These are phyloP conservation scores for Hippocampus barbouri DNA, from an alignment of 2,113 vertebrate species.

Conservation along the genomic window DNA sequence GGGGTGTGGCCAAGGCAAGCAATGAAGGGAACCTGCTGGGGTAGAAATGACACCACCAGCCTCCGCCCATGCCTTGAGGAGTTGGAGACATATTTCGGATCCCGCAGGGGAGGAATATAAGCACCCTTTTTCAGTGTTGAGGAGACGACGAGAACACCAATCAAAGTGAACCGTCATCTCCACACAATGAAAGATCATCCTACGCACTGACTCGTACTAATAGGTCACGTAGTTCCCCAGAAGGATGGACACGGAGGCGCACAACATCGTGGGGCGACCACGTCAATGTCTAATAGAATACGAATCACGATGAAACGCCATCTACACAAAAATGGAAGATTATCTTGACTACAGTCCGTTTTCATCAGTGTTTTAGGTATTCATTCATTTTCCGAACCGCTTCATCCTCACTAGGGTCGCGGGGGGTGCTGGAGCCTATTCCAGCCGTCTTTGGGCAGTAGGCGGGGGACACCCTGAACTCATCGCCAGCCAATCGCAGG, in stretches of 20 bases:
- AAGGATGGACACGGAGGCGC: neutral
- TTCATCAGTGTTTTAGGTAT: no score
- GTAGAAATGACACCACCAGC: conserved; percentile 6
- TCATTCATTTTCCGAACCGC: no score
- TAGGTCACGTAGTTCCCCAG: neutral
- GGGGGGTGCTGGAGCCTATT: no score
- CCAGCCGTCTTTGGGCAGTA: no score
- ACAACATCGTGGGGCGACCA: neutral
- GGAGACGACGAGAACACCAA: conserved; percentile 1
- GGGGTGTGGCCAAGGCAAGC: conserved; percentile 13
- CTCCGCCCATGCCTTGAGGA: conserved; percentile 14
- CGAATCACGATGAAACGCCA: neutral
- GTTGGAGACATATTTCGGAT: conserved; percentile 33
- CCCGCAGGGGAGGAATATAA: conserved; percentile 24
- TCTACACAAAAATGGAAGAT: neutral
- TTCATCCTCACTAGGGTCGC: no score
- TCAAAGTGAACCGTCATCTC: neutral
- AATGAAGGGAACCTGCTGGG: conserved; percentile 31
- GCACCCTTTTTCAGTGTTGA: conserved; percentile 16
- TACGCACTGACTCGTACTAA: neutral
- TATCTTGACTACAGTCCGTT: neutral
- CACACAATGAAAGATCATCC: neutral
- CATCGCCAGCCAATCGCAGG: no score
- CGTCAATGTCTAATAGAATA: neutral
- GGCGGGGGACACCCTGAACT: no score